phyloP scores from a whole-genome alignment of 2,797 vertebrate genomes.

The Centropyge bicolor region DNA sequence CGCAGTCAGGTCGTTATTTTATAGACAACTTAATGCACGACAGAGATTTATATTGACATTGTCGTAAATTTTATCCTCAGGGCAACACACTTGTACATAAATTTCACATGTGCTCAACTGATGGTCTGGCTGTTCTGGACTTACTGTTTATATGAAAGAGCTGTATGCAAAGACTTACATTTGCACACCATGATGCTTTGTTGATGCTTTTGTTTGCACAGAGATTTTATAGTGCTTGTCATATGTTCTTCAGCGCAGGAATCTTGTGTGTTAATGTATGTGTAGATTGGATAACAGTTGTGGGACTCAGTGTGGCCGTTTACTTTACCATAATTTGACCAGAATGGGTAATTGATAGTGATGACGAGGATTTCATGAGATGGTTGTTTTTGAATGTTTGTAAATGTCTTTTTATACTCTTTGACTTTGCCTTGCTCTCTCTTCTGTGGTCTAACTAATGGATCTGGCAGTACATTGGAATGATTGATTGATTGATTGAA shows the following conservation, averaged over 20 bases:
- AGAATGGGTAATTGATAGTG: not conserved
- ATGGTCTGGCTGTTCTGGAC: slow-evolving; percentile 10
- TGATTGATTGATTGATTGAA: slow-evolving; percentile 30
- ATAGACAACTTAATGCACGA: not conserved
- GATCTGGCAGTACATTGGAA: not conserved
- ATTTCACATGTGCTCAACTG: slow-evolving; percentile 8
- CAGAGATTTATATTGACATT: slow-evolving; percentile 13
- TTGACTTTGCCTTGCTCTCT: not conserved
- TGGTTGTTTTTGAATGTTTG: not conserved
- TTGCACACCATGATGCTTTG: not conserved
- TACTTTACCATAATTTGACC: slow-evolving; percentile 23
- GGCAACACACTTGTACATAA: slow-evolving; percentile 1
- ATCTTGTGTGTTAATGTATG: not conserved
- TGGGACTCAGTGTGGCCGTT: not conserved
- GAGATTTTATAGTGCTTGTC: not conserved
- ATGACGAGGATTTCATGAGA: not conserved
- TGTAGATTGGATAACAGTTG: not conserved
- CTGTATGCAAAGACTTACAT: not conserved
- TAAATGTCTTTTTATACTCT: not conserved
- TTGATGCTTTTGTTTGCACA: slow-evolving; percentile 1
- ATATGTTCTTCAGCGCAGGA: not conserved
- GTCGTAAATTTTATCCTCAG: slow-evolving; percentile 11
- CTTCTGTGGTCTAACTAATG: slow-evolving; percentile 2
- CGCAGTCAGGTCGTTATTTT: not conserved
- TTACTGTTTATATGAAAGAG: not conserved